Conservation (phyloP, 2,113 vertebrate genomes). For the Sceloporus undulatus region DNA sequence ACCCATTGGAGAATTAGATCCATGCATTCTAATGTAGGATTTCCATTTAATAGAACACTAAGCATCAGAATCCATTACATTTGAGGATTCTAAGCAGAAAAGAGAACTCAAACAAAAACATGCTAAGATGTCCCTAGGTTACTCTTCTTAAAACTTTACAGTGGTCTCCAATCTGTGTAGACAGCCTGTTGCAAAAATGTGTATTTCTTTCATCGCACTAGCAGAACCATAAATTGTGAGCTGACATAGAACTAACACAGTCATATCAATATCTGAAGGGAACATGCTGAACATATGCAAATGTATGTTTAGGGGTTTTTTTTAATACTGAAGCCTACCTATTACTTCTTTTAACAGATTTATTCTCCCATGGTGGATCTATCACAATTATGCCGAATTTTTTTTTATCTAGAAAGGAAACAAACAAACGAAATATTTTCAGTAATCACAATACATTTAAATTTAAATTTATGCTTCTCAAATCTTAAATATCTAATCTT, state of each 20-base stretch:
- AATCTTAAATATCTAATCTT: slow-evolving; percentile 27
- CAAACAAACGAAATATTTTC: not conserved
- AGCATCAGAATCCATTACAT: slow-evolving; percentile 13
- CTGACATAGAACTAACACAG: not conserved
- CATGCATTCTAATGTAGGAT: slow-evolving; percentile 38
- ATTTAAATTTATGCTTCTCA: slow-evolving; percentile 20
- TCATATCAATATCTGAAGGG: not conserved
- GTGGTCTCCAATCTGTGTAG: not conserved
- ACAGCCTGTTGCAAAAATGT: not conserved
- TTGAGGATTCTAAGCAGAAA: slow-evolving; percentile 32
- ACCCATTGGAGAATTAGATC: slow-evolving; percentile 18
- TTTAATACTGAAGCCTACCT: slow-evolving; percentile 76
- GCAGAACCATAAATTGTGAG: not conserved
- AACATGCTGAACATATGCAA: not conserved
- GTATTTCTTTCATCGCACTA: not conserved
- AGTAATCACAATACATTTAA: not conserved
- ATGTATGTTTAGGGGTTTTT: not conserved
- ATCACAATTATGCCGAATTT: slow-evolving; percentile 90
- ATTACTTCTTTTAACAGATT: slow-evolving; percentile 95
- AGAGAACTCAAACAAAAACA: not conserved
- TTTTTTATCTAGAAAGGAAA: slow-evolving; percentile 79
- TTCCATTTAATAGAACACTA: slow-evolving; percentile 36
- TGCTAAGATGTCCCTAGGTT: not conserved
- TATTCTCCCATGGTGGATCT: slow-evolving; percentile 97
- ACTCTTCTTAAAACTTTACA: not conserved